Base-by-base conservation (phyloP, 2,113 vertebrate genomes). In the Xyrauchen texanus region DNA sequence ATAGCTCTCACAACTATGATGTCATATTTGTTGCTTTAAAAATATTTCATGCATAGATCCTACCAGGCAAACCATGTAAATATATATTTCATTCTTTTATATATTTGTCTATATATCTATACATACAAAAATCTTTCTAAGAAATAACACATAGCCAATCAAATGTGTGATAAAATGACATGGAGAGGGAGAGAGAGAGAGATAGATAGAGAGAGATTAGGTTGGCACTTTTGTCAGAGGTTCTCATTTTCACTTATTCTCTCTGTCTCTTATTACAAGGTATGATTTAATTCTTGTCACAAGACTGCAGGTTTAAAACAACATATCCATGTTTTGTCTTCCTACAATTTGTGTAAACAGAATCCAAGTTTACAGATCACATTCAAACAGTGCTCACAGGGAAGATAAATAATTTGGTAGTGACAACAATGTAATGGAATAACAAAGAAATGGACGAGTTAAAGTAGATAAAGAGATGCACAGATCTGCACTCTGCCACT, bases 21-120 rank as follows among this genome's bases (percentile, higher is more conserved):
- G 21, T 34, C 21, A 34, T 34, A 34, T 81, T 81, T 52, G 44
- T 68, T 73, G 78, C 81, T 86, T 88, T 72, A 85, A 92, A 91
- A 91, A 93, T 85, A 92, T 89, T 86, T 91, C 92, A 93, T 93
- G 92, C 91, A 93, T 91, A 92, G 90, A 90, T 90, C 90, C 91
- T 87, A 84, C 85, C 84, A 85, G 91, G 85, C 89, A 89, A 91
- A 88, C 84, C 86, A 82, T 90, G 53, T 76, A 82, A 68, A 90
- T 91, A 91, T 90, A 90, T 87, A 90, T 34, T 34, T 91, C 89
- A 86, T 90, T 82, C 89, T 92, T 34, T 90, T 91, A 91, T 87
- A 87, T 88, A 89, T 85, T 85, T 90, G 88, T 92, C 84, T 91
- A 88, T 90, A 90, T 91, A 89, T 89, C 88, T 92, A 89, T 89